Conservation (phyloP, 2,888 invertebrate genomes). For the Nomada fabriciana region DNA sequence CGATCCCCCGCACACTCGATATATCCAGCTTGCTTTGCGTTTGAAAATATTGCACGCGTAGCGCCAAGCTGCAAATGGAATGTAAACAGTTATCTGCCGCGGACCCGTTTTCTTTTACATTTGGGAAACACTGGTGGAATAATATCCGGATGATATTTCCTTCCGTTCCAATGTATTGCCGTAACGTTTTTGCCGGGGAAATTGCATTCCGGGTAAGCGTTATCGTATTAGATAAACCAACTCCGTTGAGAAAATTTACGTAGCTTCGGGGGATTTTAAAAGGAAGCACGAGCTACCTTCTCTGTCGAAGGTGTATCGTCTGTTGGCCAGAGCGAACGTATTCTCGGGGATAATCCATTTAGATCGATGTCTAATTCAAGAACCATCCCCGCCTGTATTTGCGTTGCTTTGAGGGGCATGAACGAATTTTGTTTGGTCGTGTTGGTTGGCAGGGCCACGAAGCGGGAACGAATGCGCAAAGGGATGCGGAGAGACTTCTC, state of each 20-base stretch:
- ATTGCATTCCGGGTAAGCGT: slow-evolving; percentile 5
- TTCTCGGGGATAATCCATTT: slow-evolving; percentile 30
- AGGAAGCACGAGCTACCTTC: no score
- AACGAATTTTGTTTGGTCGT: slow-evolving; percentile 11
- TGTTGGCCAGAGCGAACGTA: not conserved
- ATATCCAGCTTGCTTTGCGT: not conserved
- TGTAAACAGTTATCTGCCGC: not conserved
- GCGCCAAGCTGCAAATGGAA: not conserved
- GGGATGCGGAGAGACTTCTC: not conserved
- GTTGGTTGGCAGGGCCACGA: not conserved
- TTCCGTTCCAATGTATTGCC: not conserved
- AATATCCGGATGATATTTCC: no score
- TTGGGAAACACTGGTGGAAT: not conserved
- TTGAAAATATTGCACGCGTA: not conserved
- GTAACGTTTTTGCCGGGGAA: not conserved
- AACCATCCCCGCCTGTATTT: slow-evolving; percentile 5
- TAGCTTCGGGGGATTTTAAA: slow-evolving; percentile 32
- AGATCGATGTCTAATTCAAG: slow-evolving; percentile 44
- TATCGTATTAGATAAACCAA: slow-evolving; percentile 7
- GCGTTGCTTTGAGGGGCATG: slow-evolving; percentile 2
- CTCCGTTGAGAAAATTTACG: slow-evolving; percentile 37
- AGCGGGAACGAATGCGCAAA: slow-evolving; percentile 6
- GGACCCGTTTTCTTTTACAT: not conserved
- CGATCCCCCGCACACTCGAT: no score
- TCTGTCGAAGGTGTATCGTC: slow-evolving; percentile 17